These are phyloP conservation scores for Hypolimnas misippus DNA, from an alignment of 2,888 invertebrate genomes.

Conservation along the genomic window DNA sequence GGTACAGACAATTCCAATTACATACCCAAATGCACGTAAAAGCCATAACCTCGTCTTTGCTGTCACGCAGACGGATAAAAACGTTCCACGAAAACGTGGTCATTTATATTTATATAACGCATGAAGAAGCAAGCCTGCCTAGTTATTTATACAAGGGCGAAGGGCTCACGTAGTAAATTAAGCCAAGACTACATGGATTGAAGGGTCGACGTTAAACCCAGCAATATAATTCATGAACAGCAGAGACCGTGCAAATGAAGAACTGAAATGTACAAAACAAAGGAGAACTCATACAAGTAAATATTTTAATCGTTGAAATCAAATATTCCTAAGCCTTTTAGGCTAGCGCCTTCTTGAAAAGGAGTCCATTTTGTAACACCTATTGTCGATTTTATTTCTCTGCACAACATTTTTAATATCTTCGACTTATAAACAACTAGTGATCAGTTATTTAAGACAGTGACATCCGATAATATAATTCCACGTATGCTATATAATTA, in stretches of 20 bases:
- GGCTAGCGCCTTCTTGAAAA: neutral
- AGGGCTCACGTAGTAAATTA: conserved; percentile 4
- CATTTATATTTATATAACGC: neutral
- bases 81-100: neutral
- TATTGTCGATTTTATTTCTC: too few species aligned
- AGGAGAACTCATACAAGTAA: neutral
- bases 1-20: too few species aligned
- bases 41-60: too few species aligned
- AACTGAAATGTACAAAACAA: neutral
- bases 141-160: conserved; percentile 14
- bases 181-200: conserved; percentile 17
- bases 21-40: too few species aligned
- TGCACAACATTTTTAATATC: too few species aligned
- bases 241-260: conserved; percentile 12
- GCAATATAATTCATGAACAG: conserved; percentile 18
- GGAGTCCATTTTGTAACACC: too few species aligned
- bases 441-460: too few species aligned
- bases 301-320: neutral
- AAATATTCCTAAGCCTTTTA: neutral
- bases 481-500: too few species aligned
- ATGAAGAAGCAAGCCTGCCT: neutral
- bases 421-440: too few species aligned
- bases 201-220: conserved; percentile 17
- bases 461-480: too few species aligned
- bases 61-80: neutral